Base-by-base conservation (phyloP, 2,113 vertebrate genomes). In the Delphinus delphis region DNA sequence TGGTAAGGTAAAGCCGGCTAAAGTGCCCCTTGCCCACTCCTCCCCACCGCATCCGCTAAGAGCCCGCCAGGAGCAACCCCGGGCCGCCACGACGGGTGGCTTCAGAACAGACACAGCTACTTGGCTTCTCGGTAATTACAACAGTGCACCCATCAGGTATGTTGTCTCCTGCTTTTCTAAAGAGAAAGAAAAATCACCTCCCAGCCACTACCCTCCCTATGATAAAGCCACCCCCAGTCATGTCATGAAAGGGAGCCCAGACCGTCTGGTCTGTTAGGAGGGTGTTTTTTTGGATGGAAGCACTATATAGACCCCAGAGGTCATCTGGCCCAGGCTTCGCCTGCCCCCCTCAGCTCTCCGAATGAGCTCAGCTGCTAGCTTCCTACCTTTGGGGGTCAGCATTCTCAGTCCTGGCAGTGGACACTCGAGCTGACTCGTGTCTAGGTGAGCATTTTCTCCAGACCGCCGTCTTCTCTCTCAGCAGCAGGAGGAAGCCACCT, bases 401-500 rank as follows among this genome's bases (percentile, higher is more conserved):
- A 3, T 94, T 95, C 92, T 41, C 62, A 55, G 65, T 21, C 36
- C 55, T 36, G 91, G 87, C 3, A 3, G 33, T 53, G 47, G 86
- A 62, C 76, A 85, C 55, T 80, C 2, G 5, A 88, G 95, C 53
- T 79, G 25, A 88, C 89, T 79, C 96, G 44, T 88, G 55, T 47
- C 18, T 71, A 26, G 71, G 71, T 62, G 92, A 82, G 38, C 23
- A 13, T 84, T 96, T 60, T 96, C 94, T 97, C 38, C 70, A 38
- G 62, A 87, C 62, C 44, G 18, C 77, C 70, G 25, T 44, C 68
- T 79, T 58, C n/a, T 79, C 9, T 41, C n/a, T 53, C 50, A 31
- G 84, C 26, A 41, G 36, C 76, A 33, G 0, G 1, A 60, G 20
- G 81, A 79, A 3, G 8, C 36, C 50, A 10, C 65, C 85, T 77